Evolutionary conservation across 1,140 invertebrate species (phyloP).

Genomic region (Drosophila melanica): DNA sequence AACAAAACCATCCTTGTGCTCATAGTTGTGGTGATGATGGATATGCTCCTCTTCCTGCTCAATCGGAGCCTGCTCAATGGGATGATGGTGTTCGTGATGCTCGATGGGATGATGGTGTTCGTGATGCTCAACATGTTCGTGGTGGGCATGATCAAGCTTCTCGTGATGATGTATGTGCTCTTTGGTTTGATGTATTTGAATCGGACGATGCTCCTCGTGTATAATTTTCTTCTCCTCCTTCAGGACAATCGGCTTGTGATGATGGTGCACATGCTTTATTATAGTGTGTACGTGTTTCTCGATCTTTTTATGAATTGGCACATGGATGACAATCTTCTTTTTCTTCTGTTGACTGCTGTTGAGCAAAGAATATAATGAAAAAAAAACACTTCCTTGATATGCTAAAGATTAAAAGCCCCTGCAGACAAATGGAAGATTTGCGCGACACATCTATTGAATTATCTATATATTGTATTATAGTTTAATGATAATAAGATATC

Average conservation of each 20-base stretch:
- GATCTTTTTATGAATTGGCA: constrained; percentile 80
- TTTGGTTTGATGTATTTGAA: constrained; percentile 75
- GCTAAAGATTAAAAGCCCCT: no score
- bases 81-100: constrained; percentile 57
- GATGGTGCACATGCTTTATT: constrained; percentile 81
- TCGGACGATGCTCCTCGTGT: constrained; percentile 75
- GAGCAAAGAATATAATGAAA: background rate
- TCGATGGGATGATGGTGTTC: constrained; percentile 57
- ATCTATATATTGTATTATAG: no score
- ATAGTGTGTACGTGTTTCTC: constrained; percentile 82
- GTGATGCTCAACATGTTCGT: constrained; percentile 57
- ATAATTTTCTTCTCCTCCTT: constrained; percentile 83
- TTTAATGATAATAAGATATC: no score
- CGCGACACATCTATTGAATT: no score
- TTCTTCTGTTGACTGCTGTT: constrained; percentile 70
- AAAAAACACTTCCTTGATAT: no score
- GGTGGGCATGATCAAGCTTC: constrained; percentile 69
- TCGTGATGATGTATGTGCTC: constrained; percentile 81
- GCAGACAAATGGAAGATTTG: no score
- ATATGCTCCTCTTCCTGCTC: constrained; percentile 78
- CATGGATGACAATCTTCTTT: constrained; percentile 82
- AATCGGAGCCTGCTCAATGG: constrained; percentile 41
- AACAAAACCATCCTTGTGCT: constrained; percentile 66
- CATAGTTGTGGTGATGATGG: constrained; percentile 80
- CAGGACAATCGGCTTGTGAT: constrained; percentile 81